A percentile compares a stretch with the other conserved stretches of the same genome.
phyloP scores from a whole-genome alignment of 2,888 invertebrate genomes.

The Stenodema calcarata region DNA sequence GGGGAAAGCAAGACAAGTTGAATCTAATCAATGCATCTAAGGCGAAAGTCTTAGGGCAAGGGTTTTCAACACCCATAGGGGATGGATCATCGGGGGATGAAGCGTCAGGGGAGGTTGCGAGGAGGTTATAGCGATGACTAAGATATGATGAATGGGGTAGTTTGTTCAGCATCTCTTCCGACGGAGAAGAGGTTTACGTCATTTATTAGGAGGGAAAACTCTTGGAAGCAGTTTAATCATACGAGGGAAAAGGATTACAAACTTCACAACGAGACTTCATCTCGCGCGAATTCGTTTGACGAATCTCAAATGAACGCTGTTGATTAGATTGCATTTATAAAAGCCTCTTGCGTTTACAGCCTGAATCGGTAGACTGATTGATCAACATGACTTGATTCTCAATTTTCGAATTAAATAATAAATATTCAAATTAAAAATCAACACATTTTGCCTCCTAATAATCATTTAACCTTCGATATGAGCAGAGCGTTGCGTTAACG shows the following conservation, averaged over 20 bases:
- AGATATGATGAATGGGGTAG: conserved; percentile 32
- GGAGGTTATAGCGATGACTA: not conserved
- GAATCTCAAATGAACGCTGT: not conserved
- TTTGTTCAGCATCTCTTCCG: not conserved
- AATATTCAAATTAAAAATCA: no score
- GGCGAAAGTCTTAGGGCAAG: not conserved
- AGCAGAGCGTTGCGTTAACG: no score
- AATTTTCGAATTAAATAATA: no score
- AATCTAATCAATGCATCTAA: conserved; percentile 39
- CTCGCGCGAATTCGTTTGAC: not conserved
- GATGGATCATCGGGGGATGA: conserved; percentile 4
- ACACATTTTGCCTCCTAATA: no score
- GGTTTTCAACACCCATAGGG: not conserved
- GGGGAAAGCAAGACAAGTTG: not conserved
- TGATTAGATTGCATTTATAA: not conserved
- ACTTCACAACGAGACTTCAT: not conserved
- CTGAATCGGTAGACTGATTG: no score
- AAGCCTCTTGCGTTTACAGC: no score
- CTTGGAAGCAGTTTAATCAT: conserved; percentile 14
- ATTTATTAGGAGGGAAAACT: conserved; percentile 27
- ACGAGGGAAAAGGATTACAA: not conserved
- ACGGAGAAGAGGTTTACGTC: not conserved
- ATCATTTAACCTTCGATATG: no score
- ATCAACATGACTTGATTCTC: no score
- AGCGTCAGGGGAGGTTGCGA: not conserved